Evolutionary conservation across 2,797 vertebrate genomes (phyloP), one percentile per base, ranked within the genome.

Genomic region (Manis pentadactyla): DNA sequence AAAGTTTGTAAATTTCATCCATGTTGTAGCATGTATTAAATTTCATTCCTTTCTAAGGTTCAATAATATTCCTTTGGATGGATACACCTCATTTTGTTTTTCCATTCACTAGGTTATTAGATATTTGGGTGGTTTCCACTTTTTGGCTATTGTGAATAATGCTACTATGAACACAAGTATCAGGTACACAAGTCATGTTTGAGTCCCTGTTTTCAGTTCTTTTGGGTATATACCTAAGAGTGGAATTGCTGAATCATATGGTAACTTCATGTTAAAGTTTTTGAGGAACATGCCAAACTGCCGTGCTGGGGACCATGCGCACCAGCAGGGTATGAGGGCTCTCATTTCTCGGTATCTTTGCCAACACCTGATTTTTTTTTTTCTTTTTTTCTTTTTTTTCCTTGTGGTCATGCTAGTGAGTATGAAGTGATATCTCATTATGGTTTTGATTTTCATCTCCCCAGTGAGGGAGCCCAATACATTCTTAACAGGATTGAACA

Each of bases 361-460:
- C 53, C 83, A 53, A n/a, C 17, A 34, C 63, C 66, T 81, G 66
- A n/a, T 77, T 61, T 57, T 90, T 82, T 71, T 53, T 57, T 39
- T 29, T 51, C n/a, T 73, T n/a, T 39, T 85, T 73, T 81, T 57
- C 4, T 34, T 49, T 46, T 37, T 51, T 19, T 37, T 46, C 11
- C 46, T 78, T 79, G 79, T n/a, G 37, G 75, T 25, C 9, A 7
- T 25, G 23, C 6, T 75, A 31, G 42, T 39, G 23, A n/a, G 39
- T 81, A 37, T 53, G 21, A 93, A 77, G 42, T 64, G 9, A 37
- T n/a, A 31, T 77, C 73, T 85, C 46, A 42, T 59, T 90, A 31
- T 82, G 57, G 14, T 83, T 94, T 96, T 64, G 51, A 88, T 92
- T 90, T 97, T 74, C 8, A 73, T 92, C 95, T 87, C n/a, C 39